Base-by-base conservation (phyloP, 1,140 invertebrate species). In the Cydia splendana region DNA sequence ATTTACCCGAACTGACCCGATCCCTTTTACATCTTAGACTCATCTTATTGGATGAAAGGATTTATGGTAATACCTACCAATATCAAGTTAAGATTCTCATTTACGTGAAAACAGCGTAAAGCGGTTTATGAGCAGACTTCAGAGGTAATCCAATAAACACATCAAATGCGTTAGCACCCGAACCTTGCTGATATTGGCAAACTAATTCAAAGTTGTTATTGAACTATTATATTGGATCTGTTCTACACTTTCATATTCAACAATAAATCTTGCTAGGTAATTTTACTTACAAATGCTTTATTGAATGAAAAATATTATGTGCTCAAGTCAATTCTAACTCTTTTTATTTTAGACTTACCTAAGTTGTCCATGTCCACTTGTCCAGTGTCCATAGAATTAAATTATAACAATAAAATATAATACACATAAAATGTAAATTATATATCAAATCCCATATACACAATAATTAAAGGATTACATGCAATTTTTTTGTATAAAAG, bases 121-220 rank as follows among this genome's bases (percentile, higher is more conserved):
- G 20, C 20, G 20, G 20, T 62, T 62, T 24, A 20, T 24, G 20
- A 62, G 2, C 57, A 62, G 57, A 62, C n/a, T 24, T 62, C 20
- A 24, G 18, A n/a, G 18, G 57, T 62, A 62, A 62, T 62, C 57
- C 57, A 62, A 62, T 62, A 20, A 62, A 62, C 18, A 57, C 7
- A 62, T 62, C 57, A 24, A 62, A 62, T 20, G 7, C 51, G 4
- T 53, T 62, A 62, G 9, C 57, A 62, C 57, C 51, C 15, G n/a
- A 57, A 20, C 53, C n/a, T 7, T 24, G 57, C 57, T 62, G 57
- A 62, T 62, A 62, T 62, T 24, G 57, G 57, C 57, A 62, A 62
- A 24, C 20, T 62, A 62, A 10, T 12, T 24, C 57, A 24, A 62
- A 24, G 9, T 62, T 9, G 6, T 15, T 24, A 12, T 62, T 62